Evolutionary conservation across 1,140 invertebrate genomes (phyloP).

Genomic region (Ooceraea biroi): DNA sequence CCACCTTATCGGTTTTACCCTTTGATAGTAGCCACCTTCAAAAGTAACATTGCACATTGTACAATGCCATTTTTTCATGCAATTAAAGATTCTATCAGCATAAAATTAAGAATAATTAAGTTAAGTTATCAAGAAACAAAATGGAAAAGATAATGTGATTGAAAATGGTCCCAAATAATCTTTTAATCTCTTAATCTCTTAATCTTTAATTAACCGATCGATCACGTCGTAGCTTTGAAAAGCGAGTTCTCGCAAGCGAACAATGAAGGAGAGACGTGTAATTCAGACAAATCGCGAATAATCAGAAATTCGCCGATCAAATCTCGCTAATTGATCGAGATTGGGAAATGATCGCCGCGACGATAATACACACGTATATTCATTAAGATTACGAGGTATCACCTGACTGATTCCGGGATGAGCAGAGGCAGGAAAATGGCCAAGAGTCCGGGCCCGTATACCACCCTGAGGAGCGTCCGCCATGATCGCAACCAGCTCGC

Average conservation of each 20-base stretch:
- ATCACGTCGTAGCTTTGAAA: not conserved
- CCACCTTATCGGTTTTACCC: slow-evolving; percentile 88
- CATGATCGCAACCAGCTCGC: slow-evolving; percentile 91
- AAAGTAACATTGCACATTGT: slow-evolving; percentile 34
- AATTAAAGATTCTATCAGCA: slow-evolving; percentile 23
- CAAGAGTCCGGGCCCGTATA: slow-evolving; percentile 89
- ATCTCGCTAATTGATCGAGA: slow-evolving; percentile 9
- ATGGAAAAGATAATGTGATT: not conserved
- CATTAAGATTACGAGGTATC: slow-evolving; percentile 40
- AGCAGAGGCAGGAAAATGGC: slow-evolving; percentile 88
- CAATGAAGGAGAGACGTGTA: not conserved
- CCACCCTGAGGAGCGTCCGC: slow-evolving; percentile 89
- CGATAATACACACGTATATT: not conserved
- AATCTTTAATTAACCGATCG: not conserved
- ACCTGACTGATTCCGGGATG: slow-evolving; percentile 88
- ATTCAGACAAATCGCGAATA: slow-evolving; percentile 11
- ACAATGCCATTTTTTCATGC: slow-evolving; percentile 9
- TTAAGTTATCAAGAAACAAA: not conserved
- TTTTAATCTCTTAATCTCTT: slow-evolving; percentile 12
- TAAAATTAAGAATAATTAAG: not conserved
- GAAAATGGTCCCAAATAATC: not conserved
- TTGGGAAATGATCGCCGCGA: not conserved
- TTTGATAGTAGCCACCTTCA: slow-evolving; percentile 91
- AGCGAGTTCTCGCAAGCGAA: too few species aligned
- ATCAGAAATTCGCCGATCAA: slow-evolving; percentile 4